phyloP scores from a whole-genome alignment of 2,888 invertebrate species.

The Colostygia pectinataria region DNA sequence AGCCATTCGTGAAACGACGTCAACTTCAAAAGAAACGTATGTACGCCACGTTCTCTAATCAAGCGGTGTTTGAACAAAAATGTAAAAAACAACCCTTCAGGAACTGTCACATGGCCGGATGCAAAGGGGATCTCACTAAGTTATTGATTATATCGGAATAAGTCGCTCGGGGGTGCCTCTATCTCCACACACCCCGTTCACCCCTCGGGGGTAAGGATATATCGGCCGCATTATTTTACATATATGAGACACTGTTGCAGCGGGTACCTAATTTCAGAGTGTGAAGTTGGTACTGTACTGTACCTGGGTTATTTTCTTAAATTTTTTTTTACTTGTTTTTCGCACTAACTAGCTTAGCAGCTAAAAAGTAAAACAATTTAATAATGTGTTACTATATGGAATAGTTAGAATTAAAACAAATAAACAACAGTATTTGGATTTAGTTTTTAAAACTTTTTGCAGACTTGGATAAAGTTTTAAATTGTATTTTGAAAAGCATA shows the following conservation, averaged over 20 bases:
- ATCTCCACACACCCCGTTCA: slow-evolving; percentile 52
- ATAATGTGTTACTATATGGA: no score
- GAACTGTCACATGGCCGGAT: slow-evolving; percentile 81
- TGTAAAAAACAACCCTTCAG: slow-evolving; percentile 62
- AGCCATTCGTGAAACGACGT: slow-evolving; percentile 65
- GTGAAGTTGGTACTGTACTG: slow-evolving; percentile 38
- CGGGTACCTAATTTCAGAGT: slow-evolving; percentile 62
- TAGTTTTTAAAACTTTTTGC: no score
- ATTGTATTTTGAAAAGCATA: no score
- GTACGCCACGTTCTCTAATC: slow-evolving; percentile 70
- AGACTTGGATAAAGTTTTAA: no score
- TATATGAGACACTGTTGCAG: slow-evolving; percentile 80
- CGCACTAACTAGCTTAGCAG: no score
- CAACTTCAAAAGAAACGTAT: slow-evolving; percentile 68
- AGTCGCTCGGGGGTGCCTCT: slow-evolving; percentile 68
- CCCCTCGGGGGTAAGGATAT: slow-evolving; percentile 69
- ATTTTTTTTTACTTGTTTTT: neutral
- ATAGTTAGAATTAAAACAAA: no score
- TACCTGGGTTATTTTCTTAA: slow-evolving; percentile 9
- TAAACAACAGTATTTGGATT: no score
- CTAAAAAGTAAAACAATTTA: no score
- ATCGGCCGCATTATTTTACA: slow-evolving; percentile 82
- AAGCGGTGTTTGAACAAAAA: slow-evolving; percentile 78
- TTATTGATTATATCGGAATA: slow-evolving; percentile 84
- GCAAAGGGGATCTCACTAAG: slow-evolving; percentile 83